These are phyloP conservation scores for Haemorhous mexicanus DNA, from an alignment of 2,113 vertebrate species.

Conservation along the genomic window DNA sequence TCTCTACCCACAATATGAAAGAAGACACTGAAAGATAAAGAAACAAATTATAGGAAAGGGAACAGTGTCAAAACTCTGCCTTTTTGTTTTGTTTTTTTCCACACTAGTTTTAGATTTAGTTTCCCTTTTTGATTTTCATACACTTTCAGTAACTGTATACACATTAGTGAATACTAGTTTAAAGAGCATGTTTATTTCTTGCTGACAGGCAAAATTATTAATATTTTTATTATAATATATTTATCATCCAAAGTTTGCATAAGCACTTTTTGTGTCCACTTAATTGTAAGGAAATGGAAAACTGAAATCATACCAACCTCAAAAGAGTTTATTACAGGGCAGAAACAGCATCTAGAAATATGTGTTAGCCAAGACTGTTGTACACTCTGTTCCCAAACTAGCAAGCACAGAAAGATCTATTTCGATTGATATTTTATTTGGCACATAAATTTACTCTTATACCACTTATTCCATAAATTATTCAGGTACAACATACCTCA, in stretches of 20 bases:
- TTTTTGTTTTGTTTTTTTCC: neutral
- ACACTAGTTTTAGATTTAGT: neutral
- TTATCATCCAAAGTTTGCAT: neutral
- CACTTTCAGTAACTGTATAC: neutral
- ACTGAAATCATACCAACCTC: neutral
- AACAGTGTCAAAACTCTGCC: neutral
- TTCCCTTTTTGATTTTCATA: neutral
- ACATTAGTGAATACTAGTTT: neutral
- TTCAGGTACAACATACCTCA: neutral
- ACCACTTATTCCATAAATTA: neutral
- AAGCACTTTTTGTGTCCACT: neutral
- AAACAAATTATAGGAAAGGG: neutral
- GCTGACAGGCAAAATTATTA: neutral
- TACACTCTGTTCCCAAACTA: neutral
- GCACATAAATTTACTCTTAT: neutral
- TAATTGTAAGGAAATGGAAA: neutral
- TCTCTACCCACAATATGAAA: neutral
- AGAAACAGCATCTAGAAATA: neutral
- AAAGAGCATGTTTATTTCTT: neutral
- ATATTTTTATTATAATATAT: neutral
- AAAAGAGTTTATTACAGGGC: neutral
- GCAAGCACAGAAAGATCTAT: neutral
- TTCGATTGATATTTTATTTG: neutral
- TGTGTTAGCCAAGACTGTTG: neutral
- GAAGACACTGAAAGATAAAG: neutral